Percentiles rank a stretch among this genome's conserved stretches.
Evolutionary conservation across 2,113 vertebrate genomes (phyloP).

Genomic region (Phyllostomus hastatus): DNA sequence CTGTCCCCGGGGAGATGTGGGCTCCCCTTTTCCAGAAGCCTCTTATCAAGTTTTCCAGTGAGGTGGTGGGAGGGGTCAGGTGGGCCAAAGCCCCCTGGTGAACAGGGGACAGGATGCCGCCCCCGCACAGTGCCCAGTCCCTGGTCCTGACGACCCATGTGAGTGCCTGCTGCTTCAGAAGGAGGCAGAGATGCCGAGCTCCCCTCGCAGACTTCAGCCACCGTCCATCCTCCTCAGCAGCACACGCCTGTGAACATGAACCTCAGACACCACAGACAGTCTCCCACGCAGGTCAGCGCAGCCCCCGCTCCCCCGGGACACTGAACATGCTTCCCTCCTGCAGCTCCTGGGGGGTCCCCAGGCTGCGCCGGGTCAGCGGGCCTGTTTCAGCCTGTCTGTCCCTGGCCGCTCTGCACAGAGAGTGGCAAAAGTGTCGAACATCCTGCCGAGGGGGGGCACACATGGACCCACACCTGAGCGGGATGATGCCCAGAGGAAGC

Average conservation of each 20-base stretch:
- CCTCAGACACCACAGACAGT: too few species aligned
- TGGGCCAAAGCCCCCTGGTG: background rate
- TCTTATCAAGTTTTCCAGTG: background rate
- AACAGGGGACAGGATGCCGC: background rate
- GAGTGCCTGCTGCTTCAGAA: background rate
- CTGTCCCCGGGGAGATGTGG: accelerated
- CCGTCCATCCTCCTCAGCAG: background rate
- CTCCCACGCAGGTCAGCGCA: too few species aligned
- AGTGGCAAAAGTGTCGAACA: too few species aligned
- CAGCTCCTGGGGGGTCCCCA: background rate
- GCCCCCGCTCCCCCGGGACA: too few species aligned
- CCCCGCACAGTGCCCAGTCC: background rate
- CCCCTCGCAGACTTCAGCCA: too few species aligned
- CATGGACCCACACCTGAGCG: too few species aligned
- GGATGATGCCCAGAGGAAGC: background rate
- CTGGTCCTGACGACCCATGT: background rate
- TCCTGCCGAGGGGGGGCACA: too few species aligned
- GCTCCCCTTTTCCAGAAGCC: accelerated
- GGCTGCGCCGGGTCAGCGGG: too few species aligned
- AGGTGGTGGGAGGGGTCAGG: too few species aligned
- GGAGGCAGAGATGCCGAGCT: background rate
- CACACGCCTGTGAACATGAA: too few species aligned
- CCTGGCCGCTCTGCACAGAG: too few species aligned
- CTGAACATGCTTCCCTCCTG: too few species aligned
- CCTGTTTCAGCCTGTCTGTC: background rate